phyloP scores from a whole-genome alignment of 2,113 vertebrate species.

The Passer domesticus region DNA sequence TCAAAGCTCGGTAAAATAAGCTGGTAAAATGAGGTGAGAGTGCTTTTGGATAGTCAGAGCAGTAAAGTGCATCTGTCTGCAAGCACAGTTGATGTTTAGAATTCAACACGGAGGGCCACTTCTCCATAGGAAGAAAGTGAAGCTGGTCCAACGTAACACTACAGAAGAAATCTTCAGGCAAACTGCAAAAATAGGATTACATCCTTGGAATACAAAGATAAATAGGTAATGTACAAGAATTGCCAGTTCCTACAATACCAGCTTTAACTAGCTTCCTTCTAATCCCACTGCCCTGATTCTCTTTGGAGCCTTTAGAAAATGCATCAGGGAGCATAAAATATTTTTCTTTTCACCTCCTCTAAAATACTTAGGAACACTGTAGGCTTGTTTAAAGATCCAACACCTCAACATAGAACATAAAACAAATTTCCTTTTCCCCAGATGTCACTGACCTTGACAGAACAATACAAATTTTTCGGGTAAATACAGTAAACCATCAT shows the following conservation, averaged over 20 bases:
- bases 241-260: background rate
- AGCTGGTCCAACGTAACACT: background rate
- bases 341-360: background rate
- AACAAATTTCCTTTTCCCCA: background rate
- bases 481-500: background rate
- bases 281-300: background rate
- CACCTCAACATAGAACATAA: background rate
- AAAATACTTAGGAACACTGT: background rate
- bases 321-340: background rate
- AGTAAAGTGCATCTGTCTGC: background rate
- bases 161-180: background rate
- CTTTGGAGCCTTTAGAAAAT: background rate
- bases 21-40: background rate
- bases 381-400: background rate
- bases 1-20: background rate
- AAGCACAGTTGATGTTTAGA: background rate
- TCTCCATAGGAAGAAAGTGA: background rate
- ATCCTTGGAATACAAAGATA: background rate
- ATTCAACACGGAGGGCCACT: background rate
- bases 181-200: background rate
- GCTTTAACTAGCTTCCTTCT: background rate
- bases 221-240: background rate
- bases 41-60: background rate
- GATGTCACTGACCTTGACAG: background rate
- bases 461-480: background rate